Percentiles rank a stretch among this genome's conserved stretches.
These are phyloP conservation scores for Melanotus villosus DNA, from an alignment of 2,888 invertebrate species.

Conservation along the genomic window DNA sequence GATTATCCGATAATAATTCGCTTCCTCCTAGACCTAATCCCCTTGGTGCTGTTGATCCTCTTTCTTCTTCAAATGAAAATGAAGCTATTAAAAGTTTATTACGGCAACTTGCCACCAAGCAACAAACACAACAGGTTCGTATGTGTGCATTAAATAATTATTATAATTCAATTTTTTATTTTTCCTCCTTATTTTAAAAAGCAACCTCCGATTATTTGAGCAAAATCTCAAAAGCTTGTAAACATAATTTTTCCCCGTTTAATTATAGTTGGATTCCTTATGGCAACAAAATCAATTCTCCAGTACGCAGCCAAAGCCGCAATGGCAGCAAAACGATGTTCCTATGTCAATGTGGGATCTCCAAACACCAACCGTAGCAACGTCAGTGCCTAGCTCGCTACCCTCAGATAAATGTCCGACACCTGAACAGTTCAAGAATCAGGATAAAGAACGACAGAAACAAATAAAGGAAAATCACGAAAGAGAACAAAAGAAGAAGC, in stretches of 20 bases:
- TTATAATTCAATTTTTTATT: too few relatives aligned
- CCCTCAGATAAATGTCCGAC: conserved; percentile 35
- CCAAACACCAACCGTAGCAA: conserved; percentile 48
- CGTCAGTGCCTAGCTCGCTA: conserved; percentile 41
- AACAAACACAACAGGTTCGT: conserved; percentile 40
- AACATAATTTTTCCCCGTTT: too few relatives aligned
- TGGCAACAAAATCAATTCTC: conserved; percentile 65
- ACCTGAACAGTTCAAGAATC: conserved; percentile 37
- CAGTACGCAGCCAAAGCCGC: conserved; percentile 51
- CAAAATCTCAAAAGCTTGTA: too few relatives aligned
- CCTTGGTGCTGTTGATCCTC: conserved; percentile 52
- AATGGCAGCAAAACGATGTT: conserved; percentile 52
- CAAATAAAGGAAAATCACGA: conserved; percentile 56
- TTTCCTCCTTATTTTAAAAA: too few relatives aligned
- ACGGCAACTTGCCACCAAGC: conserved; percentile 67
- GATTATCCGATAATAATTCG: conserved; percentile 22
- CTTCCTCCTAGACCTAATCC: conserved; percentile 55
- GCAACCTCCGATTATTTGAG: too few relatives aligned
- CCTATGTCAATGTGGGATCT: conserved; percentile 65
- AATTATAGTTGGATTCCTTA: conserved; percentile 57
- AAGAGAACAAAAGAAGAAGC: conserved; percentile 68
- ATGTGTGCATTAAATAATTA: too few relatives aligned
- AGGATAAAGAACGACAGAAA: conserved; percentile 55
- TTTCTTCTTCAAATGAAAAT: conserved; percentile 59
- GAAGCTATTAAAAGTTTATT: conserved; percentile 71